Evolutionary conservation across 1,140 invertebrate genomes (phyloP).

Genomic region (Rhysida immarginata): DNA sequence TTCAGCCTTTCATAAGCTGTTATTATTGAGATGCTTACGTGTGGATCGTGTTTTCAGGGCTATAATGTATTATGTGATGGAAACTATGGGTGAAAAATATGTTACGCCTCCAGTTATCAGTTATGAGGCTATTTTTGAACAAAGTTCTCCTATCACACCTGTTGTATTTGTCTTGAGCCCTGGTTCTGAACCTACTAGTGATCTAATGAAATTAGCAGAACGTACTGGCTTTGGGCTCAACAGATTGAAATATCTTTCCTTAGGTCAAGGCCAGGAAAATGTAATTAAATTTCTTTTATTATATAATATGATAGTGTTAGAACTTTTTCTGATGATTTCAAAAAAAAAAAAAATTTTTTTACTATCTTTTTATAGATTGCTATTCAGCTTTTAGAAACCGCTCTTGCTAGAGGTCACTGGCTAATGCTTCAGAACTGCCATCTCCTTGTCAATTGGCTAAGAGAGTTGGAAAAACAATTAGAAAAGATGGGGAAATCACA

Average conservation of each 20-base stretch:
- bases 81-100: conserved; percentile 67
- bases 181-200: conserved; percentile 69
- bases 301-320: not conserved
- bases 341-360: conserved; percentile 1
- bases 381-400: conserved; percentile 48
- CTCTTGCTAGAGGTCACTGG: conserved; percentile 65
- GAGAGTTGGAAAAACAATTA: conserved; percentile 60
- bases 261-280: conserved; percentile 77
- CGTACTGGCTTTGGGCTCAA: conserved; percentile 47
- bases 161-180: conserved; percentile 76
- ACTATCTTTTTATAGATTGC: conserved; percentile 39
- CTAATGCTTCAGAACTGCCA: conserved; percentile 83
- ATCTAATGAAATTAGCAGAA: conserved; percentile 74
- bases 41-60: conserved; percentile 68
- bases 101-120: conserved; percentile 67
- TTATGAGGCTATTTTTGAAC: conserved; percentile 62
- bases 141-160: conserved; percentile 57
- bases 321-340: not conserved
- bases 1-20: conserved; percentile 52
- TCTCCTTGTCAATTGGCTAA: conserved; percentile 58
- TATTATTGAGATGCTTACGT: conserved; percentile 69
- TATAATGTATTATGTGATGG: conserved; percentile 58
- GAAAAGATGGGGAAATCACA: conserved; percentile 62
- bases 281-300: conserved; percentile 25
- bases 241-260: conserved; percentile 63